Base-by-base conservation (phyloP, 2,888 invertebrate genomes). In the Eupithecia pulchellata region DNA sequence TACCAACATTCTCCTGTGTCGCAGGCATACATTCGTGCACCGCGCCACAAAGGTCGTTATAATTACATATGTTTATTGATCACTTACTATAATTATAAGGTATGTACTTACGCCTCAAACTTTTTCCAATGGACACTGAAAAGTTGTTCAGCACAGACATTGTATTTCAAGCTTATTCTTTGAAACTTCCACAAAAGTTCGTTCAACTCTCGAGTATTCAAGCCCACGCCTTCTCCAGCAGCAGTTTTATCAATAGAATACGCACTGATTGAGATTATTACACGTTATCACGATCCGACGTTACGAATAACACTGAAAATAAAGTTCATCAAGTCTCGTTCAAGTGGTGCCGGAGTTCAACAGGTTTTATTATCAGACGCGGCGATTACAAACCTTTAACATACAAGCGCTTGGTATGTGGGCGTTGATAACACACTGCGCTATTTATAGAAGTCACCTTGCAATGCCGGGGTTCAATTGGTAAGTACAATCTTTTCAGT, bases 101-200 rank as follows among this genome's bases (percentile, higher is more conserved):
- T 36, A 20, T 73, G 64, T 87, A 93, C 93, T 93, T 80, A 93
- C 93, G 89, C 65, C 88, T 82, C 66, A 92, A 80, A 73, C 91
- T 89, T 75, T 89, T 91, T 6, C 90, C 90, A 63, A 93, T 85
- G 6, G 89, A 88, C 73, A 92, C 92, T 32, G 89, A 89, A 73
- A 93, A 93, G 73, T 93, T 93, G 77, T 92, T 93, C 39, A 93
- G 76, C 79, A 91, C 88, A 74, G 93, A 93, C 92, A 93, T 93
- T 64, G 47, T 67, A 13, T 11, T 57, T 14, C 70, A 68, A 52
- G 30, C 30, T 58, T 42, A 42, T 66, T 34, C n/a, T 57, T 57
- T 29, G 14, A 30, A 30, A 60, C 30, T 60, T 32, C 14, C 34
- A 27, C 55, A 61, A 65, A 63, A 60, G 68, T 76, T 77, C 74